Conservation (phyloP, 2,113 vertebrate genomes). For the Pleuronectes platessa region DNA sequence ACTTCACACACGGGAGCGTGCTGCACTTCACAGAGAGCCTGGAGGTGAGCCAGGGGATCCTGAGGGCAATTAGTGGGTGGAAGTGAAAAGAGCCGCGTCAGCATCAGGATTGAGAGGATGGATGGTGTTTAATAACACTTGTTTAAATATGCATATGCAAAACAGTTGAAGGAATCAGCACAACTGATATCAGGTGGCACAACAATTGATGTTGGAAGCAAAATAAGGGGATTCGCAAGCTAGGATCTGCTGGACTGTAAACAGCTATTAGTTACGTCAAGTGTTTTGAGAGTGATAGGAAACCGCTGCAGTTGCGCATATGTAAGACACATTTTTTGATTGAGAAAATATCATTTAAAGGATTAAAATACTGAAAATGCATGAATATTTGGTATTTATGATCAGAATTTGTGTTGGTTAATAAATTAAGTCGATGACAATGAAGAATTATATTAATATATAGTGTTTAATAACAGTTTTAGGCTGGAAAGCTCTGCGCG, state of each 20-base stretch:
- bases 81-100: slow-evolving; percentile 9
- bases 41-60: slow-evolving; percentile 23
- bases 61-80: slow-evolving; percentile 19
- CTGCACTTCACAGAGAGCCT: slow-evolving; percentile 20
- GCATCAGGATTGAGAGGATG: slow-evolving; percentile 19
- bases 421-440: not conserved
- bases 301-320: no score
- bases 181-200: slow-evolving; percentile 30
- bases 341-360: no score
- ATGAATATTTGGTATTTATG: no score
- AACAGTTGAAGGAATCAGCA: slow-evolving; percentile 17
- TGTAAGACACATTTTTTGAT: no score
- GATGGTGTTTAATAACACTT: slow-evolving; percentile 32
- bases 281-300: no score
- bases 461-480: not conserved
- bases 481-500: not conserved
- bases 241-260: no score
- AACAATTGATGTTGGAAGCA: slow-evolving; percentile 36
- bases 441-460: not conserved
- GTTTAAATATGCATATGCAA: slow-evolving; percentile 43
- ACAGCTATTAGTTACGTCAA: no score
- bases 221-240: slow-evolving; percentile 2
- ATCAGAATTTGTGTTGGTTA: no score
- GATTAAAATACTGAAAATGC: no score
- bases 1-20: slow-evolving; percentile 43